phyloP scores from a whole-genome alignment of 2,888 invertebrate species.

The Drosophila picticornis region DNA sequence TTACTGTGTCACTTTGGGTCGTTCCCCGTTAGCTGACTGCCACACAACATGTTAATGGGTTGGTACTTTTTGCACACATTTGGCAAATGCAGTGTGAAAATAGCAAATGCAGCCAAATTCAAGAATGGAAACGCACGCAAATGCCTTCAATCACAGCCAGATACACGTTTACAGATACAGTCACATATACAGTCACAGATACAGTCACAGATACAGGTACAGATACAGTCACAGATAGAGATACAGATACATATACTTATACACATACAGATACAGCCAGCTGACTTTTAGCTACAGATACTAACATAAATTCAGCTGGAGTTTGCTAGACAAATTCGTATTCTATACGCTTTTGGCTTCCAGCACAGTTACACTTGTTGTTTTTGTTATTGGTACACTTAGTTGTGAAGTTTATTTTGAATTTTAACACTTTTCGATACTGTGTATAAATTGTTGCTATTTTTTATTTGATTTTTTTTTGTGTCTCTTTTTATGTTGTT shows the following conservation, averaged over 20 bases:
- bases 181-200: slow-evolving; percentile 8
- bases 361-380: slow-evolving; percentile 40
- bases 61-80: slow-evolving; percentile 41
- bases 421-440: slow-evolving; percentile 74
- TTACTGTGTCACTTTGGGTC: slow-evolving; percentile 33
- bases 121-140: slow-evolving; percentile 46
- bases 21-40: slow-evolving; percentile 26
- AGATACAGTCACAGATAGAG: slow-evolving; percentile 14
- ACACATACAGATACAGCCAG: slow-evolving; percentile 12
- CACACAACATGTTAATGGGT: slow-evolving; percentile 55
- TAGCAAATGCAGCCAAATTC: slow-evolving; percentile 24
- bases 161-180: slow-evolving; percentile 18
- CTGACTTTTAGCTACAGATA: slow-evolving; percentile 20
- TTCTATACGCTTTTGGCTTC: slow-evolving; percentile 37
- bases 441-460: slow-evolving; percentile 48
- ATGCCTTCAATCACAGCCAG: slow-evolving; percentile 13
- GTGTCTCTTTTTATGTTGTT: slow-evolving; percentile 21
- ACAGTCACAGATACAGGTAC: slow-evolving; percentile 19
- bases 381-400: slow-evolving; percentile 71
- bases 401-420: slow-evolving; percentile 79
- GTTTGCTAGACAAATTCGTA: slow-evolving; percentile 41
- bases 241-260: slow-evolving; percentile 14
- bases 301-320: slow-evolving; percentile 27
- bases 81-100: slow-evolving; percentile 43
- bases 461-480: slow-evolving; percentile 40